Evolutionary conservation across 2,113 vertebrate genomes (phyloP).

Genomic region (Caracal caracal): DNA sequence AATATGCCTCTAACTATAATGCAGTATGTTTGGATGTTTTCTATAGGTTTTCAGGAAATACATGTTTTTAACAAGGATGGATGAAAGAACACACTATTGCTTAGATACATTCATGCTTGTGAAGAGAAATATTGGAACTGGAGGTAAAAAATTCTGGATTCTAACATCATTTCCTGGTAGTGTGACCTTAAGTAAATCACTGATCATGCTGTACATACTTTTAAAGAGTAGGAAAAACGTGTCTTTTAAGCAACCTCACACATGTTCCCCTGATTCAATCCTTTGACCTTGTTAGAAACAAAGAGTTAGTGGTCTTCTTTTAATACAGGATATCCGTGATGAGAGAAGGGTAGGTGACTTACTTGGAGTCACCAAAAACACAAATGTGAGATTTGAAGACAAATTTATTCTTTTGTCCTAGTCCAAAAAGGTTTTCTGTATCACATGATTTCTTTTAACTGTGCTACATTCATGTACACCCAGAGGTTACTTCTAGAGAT

Average conservation of each 20-base stretch:
- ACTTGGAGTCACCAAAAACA: background rate
- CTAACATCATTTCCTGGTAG: background rate
- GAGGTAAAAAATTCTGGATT: background rate
- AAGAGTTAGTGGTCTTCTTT: background rate
- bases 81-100: background rate
- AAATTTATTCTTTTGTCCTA: background rate
- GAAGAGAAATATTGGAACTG: background rate
- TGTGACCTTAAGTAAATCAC: background rate
- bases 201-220: background rate
- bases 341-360: background rate
- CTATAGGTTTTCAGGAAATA: background rate
- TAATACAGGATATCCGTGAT: background rate
- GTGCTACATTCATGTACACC: background rate
- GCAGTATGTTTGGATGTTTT: background rate
- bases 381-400: background rate
- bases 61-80: background rate
- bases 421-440: background rate
- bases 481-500: background rate
- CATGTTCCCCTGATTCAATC: background rate
- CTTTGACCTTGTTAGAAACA: background rate
- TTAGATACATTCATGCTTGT: background rate
- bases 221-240: background rate
- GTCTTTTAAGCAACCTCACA: background rate
- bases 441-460: background rate
- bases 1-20: background rate